Evolutionary conservation across 2,113 vertebrate genomes (phyloP).

Genomic region (Microcebus murinus): DNA sequence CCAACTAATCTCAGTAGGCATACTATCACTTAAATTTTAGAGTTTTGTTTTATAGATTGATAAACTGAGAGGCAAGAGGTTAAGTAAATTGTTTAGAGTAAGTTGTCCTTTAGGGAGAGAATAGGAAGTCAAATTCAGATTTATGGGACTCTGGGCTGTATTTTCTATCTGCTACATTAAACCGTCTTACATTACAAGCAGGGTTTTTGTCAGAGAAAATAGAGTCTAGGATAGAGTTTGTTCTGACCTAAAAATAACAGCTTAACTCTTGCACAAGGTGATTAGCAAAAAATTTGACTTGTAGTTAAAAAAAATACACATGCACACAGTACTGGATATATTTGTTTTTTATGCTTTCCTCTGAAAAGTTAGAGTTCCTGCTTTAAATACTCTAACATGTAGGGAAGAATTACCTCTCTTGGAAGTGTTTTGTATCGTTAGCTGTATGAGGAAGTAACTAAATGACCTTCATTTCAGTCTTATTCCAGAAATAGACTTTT

Average conservation of each 20-base stretch:
- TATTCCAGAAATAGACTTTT: constrained; percentile 64
- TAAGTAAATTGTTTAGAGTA: background rate
- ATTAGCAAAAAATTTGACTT: background rate
- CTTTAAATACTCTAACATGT: background rate
- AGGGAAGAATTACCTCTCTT: background rate
- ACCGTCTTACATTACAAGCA: background rate
- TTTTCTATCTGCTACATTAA: background rate
- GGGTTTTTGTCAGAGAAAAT: background rate
- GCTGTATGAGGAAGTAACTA: background rate
- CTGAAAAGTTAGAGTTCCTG: background rate
- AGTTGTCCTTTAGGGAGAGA: constrained; percentile 18
- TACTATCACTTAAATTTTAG: constrained; percentile 22
- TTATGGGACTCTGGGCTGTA: background rate
- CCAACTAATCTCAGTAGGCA: background rate
- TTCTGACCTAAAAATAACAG: constrained; percentile 10
- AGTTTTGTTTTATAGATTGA: background rate
- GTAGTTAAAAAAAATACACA: background rate
- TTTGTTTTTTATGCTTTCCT: background rate
- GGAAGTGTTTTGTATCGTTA: background rate
- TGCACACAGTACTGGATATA: background rate
- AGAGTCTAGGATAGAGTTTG: background rate
- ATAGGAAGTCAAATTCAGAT: background rate
- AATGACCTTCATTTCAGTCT: background rate
- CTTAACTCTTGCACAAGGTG: background rate
- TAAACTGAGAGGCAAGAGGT: background rate